These are phyloP conservation scores for Parus major DNA, from an alignment of 2,113 vertebrate genomes.

Conservation along the genomic window DNA sequence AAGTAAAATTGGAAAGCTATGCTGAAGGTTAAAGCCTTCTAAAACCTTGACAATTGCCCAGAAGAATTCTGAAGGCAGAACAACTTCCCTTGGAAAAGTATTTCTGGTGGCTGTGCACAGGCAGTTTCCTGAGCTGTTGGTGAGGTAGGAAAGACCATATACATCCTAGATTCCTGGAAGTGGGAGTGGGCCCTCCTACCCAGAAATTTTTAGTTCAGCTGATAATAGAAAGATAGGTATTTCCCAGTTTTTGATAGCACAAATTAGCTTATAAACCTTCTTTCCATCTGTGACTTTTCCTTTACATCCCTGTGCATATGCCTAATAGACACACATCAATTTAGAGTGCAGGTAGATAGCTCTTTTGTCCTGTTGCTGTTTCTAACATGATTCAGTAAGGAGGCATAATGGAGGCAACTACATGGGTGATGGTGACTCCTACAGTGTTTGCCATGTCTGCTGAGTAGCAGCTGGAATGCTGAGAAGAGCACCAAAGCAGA, in stretches of 20 bases:
- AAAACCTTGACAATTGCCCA: not conserved
- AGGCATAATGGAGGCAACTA: not conserved
- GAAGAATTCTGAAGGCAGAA: not conserved
- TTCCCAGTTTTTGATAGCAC: not conserved
- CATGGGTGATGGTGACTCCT: not conserved
- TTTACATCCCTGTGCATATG: fast-evolving
- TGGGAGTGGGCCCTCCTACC: not conserved
- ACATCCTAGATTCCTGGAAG: not conserved
- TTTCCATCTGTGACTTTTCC: not conserved
- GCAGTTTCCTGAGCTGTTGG: not conserved
- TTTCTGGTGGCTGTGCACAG: not conserved
- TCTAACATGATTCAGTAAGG: not conserved
- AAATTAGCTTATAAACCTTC: not conserved
- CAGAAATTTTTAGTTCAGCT: not conserved
- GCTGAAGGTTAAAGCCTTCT: not conserved
- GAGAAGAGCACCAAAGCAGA: not conserved
- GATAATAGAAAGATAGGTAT: not conserved
- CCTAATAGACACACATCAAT: not conserved
- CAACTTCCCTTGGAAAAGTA: not conserved
- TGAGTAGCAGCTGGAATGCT: not conserved
- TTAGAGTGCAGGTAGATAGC: not conserved
- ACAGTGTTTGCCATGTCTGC: not conserved
- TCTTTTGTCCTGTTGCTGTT: not conserved
- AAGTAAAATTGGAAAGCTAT: not conserved
- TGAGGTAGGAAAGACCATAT: not conserved